Base-by-base conservation (phyloP, 2,888 invertebrate genomes). In the Rhabditophanes sp. region DNA sequence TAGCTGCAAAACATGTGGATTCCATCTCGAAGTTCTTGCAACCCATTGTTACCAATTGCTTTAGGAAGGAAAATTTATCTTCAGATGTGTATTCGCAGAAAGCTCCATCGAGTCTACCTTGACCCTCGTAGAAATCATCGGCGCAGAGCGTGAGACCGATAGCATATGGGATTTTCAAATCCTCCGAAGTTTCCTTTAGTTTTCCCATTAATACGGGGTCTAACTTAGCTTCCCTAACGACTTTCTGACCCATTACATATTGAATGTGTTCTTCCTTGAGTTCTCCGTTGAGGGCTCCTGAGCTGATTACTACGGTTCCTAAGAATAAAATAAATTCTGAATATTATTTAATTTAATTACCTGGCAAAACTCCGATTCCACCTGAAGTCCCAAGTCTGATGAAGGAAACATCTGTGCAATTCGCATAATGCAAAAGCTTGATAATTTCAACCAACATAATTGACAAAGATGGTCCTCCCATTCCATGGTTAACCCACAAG, bases 101-200 rank as follows among this genome's bases (percentile, higher is more conserved):
- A 3, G 88, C 88, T 1, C 93, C 90, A 67, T 93, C 90, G 47
- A 87, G 69, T 25, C 93, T 76, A 12, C 83, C 88, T 71, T 93
- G 90, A 19, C 85, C 87, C 75, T 96, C 93, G 67, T 93, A 96
- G 67, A 96, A 96, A 67, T 93, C 93, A 63, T 83, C 79, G 7
- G 90, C 82, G 69, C 90, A 88, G 76, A 90, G 78, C 0, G 93
- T 96, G 65, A 80, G 83, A 28, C 93, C 96, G 30, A 75, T 74
- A 23, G 83, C 75, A 0, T 82, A 82, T 33, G 82, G 3, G 73
- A 67, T 65, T 3, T 44, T 44, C 18, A 51, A 37, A 32, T 64
- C 62, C 9, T 54, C 44, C 2, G 52, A 73, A 39, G 84, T 69
- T 0, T 75, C 74, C 58, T 78, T 77, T 31, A 96, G 68, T 57